These are phyloP conservation scores for Psilanteris sp. DNA, from an alignment of 1,140 invertebrate species.

Conservation along the genomic window DNA sequence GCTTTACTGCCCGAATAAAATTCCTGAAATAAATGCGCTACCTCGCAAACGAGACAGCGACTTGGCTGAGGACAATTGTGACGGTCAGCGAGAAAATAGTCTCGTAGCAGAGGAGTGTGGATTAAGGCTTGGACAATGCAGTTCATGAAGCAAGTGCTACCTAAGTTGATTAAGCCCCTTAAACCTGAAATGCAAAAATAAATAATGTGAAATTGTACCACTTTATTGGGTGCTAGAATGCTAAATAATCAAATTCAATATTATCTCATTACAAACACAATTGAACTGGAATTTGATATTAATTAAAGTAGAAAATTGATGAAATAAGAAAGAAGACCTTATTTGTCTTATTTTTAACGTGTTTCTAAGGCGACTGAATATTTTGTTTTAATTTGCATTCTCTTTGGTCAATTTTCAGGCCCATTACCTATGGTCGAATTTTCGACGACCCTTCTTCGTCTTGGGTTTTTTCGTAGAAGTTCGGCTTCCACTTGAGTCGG, in stretches of 20 bases:
- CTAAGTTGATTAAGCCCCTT: slow-evolving; percentile 95
- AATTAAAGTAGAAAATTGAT: no score
- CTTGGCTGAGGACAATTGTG: slow-evolving; percentile 89
- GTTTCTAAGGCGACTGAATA: no score
- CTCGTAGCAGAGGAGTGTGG: slow-evolving; percentile 95
- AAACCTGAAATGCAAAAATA: slow-evolving; percentile 80
- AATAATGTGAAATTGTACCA: neutral
- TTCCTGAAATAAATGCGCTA: slow-evolving; percentile 92
- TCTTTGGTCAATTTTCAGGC: no score
- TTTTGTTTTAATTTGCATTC: no score
- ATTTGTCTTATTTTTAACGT: no score
- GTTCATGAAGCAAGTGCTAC: slow-evolving; percentile 99
- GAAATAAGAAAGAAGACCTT: no score
- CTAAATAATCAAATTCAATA: no score
- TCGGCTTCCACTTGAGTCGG: slow-evolving; percentile 87
- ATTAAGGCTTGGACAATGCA: slow-evolving; percentile 97
- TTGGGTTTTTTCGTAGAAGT: slow-evolving; percentile 85
- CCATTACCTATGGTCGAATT: slow-evolving; percentile 87
- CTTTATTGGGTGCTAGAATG: no score
- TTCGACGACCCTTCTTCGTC: slow-evolving; percentile 87
- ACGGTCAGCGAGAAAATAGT: slow-evolving; percentile 96
- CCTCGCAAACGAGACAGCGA: slow-evolving; percentile 95
- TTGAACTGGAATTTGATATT: no score
- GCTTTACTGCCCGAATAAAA: slow-evolving; percentile 95
- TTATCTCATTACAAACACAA: no score